A percentile compares a stretch with the other conserved stretches of the same genome.
These are phyloP conservation scores for Eupeodes latifasciatus DNA, from an alignment of 2,888 invertebrate genomes.

Conservation along the genomic window DNA sequence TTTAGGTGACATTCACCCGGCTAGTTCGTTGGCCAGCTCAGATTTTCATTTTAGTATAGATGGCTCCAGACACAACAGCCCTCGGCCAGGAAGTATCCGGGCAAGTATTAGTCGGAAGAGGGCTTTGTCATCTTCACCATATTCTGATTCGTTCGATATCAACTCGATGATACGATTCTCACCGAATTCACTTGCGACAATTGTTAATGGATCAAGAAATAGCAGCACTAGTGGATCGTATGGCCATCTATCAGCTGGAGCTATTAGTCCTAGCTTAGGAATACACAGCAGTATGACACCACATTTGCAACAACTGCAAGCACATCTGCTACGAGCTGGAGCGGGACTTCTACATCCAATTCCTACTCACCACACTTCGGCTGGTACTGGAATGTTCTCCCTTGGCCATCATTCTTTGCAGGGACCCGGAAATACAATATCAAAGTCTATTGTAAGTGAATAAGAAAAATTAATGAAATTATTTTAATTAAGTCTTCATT, in stretches of 20 bases:
- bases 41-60: conserved; percentile 96
- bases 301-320: conserved; percentile 90
- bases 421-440: conserved; percentile 49
- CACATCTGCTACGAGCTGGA: conserved; percentile 89
- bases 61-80: conserved; percentile 90
- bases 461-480: background rate
- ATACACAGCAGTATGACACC: conserved; percentile 85
- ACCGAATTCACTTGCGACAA: conserved; percentile 94
- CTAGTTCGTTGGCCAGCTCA: conserved; percentile 91
- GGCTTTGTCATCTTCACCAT: conserved; percentile 96
- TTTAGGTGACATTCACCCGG: conserved; percentile 86
- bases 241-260: conserved; percentile 97
- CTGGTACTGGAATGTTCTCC: conserved; percentile 80
- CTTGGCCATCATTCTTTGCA: conserved; percentile 81
- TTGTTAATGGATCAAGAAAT: conserved; percentile 93
- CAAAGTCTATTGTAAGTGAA: conserved; percentile 72
- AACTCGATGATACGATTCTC: conserved; percentile 98
- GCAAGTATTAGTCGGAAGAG: conserved; percentile 92
- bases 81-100: conserved; percentile 85
- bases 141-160: conserved; percentile 97
- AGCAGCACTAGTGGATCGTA: conserved; percentile 94
- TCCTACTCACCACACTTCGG: conserved; percentile 80
- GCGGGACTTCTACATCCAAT: conserved; percentile 83
- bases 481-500: conserved; percentile 1
- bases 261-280: conserved; percentile 94